Base-by-base conservation (phyloP, 1,140 invertebrate species). In the Campoletis sonorensis region DNA sequence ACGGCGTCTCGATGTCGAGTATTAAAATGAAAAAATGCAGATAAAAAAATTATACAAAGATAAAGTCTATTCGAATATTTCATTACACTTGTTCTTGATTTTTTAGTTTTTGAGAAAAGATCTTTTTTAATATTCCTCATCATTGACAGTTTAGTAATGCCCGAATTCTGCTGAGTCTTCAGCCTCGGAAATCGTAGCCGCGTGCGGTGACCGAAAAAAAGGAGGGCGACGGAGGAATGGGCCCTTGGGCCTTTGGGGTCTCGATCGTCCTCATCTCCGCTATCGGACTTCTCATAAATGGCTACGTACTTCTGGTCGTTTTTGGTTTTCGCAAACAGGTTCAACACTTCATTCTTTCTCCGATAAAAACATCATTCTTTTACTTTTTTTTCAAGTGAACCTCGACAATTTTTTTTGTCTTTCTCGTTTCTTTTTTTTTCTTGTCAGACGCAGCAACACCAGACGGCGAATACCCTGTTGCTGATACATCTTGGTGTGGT, bases 401-500 rank as follows among this genome's bases (percentile, higher is more conserved):
- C 30, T 33, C 21, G 21, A 18, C 21, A 18, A 37, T 13, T 18
- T 10, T 33, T 51, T 73, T 76, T 67, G 21, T 40, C 78, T 40
- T 4, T 7, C 11, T 33, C 30, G n/a, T 27, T 11, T 13, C 0
- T 11, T 67, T n/a, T 76, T 58, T 40, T 81, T 76, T 70, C 76
- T 23, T 79, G 71, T 13, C 79, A 91, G 91, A 90, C 86, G 79
- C 89, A 91, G 85, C 89, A 91, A 82, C 89, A 92, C 88, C 88
- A 91, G 93, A 93, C 82, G 91, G 94, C 95, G 11, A 96, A 95
- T 84, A 95, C 95, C 80, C 92, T 96, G 71, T 89, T 96, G 49
- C 91, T 96, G 71, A 93, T 96, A 21, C 95, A 96, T 87, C 91
- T 96, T 80, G 95, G 95, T 1, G 92, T 93, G 1, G 94, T 96